Percentiles rank a stretch among this genome's conserved stretches.
These are phyloP conservation scores for Lophura nycthemera DNA, from an alignment of 2,113 vertebrate genomes.

Conservation along the genomic window DNA sequence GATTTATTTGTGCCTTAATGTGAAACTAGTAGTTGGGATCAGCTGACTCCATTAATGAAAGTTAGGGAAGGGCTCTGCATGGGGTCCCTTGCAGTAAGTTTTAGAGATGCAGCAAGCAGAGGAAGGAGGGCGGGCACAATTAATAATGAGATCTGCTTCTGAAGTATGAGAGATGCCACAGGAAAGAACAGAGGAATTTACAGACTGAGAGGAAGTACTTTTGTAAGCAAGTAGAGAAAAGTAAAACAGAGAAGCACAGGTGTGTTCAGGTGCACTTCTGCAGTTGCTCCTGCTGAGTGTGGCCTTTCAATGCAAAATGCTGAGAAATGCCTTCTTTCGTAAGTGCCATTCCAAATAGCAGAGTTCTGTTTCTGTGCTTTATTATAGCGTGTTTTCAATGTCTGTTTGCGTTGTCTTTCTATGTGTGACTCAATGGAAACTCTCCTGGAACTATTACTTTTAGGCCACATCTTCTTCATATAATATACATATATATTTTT, in stretches of 20 bases:
- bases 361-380: neutral
- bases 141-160: neutral
- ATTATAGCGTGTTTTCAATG: neutral
- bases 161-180: neutral
- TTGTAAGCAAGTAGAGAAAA: neutral
- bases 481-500: neutral
- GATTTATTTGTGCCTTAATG: neutral
- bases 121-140: neutral
- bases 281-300: neutral
- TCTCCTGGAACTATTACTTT: neutral
- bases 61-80: neutral
- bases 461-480: neutral
- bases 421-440: slow-evolving; percentile 2
- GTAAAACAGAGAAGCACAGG: neutral
- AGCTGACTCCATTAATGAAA: neutral
- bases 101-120: neutral
- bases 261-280: neutral
- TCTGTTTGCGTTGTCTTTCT: neutral
- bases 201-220: neutral
- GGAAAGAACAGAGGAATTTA: neutral
- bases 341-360: neutral
- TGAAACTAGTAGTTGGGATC: neutral
- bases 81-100: neutral
- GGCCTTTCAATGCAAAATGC: neutral
- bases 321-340: neutral